phyloP scores from a whole-genome alignment of 2,113 vertebrate genomes.

The Antigone vipio region DNA sequence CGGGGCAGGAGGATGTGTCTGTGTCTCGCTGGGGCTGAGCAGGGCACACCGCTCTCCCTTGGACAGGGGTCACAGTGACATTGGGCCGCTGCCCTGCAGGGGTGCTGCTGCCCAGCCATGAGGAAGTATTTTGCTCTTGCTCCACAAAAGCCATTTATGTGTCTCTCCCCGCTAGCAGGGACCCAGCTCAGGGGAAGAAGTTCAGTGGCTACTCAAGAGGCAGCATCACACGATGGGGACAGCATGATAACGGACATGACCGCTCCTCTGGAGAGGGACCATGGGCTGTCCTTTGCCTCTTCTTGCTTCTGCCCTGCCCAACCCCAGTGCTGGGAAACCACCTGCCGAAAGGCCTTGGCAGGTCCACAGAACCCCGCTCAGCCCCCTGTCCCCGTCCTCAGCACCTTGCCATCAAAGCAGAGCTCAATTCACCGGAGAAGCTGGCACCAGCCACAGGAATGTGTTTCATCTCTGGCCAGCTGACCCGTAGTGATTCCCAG shows the following conservation, averaged over 20 bases:
- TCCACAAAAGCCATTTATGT: not conserved
- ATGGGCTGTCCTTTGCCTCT: not conserved
- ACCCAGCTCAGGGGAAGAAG: not conserved
- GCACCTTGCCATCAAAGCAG: not conserved
- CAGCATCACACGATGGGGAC: not conserved
- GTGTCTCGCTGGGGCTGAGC: fast-evolving
- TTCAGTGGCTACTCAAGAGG: not conserved
- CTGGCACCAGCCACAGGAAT: not conserved
- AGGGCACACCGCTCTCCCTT: fast-evolving
- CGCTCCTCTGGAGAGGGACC: not conserved
- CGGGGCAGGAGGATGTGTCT: not conserved
- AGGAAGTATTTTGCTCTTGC: not conserved
- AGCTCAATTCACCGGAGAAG: not conserved
- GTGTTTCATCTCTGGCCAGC: not conserved
- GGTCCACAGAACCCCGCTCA: not conserved
- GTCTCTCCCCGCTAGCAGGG: not conserved
- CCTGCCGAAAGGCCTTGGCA: not conserved
- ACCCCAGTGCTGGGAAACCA: not conserved
- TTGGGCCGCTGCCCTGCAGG: not conserved
- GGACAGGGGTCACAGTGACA: not conserved
- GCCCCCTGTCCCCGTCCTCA: not conserved
- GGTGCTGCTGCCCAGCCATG: not conserved
- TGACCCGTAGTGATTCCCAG: not conserved
- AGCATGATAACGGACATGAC: not conserved
- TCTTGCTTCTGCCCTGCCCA: not conserved